Conservation (phyloP, 2,113 vertebrate genomes). For the Pipra filicauda region DNA sequence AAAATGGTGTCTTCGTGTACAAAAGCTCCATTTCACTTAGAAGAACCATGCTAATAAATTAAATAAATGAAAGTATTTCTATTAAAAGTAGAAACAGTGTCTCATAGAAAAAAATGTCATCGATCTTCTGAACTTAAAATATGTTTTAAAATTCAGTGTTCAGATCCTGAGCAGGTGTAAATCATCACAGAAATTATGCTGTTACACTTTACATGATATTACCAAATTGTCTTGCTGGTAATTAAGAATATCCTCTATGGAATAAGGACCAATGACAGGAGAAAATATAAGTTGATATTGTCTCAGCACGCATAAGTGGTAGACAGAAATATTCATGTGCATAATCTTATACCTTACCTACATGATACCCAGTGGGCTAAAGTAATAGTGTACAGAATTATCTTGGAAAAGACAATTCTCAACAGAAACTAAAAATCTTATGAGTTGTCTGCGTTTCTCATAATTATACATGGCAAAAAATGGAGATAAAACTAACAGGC, state of each 20-base stretch:
- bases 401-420: slow-evolving; percentile 52
- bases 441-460: neutral
- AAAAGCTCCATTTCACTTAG: neutral
- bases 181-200: slow-evolving; percentile 28
- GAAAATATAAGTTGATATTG: slow-evolving; percentile 24
- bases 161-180: slow-evolving; percentile 17
- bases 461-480: slow-evolving; percentile 11
- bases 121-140: slow-evolving; percentile 31
- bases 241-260: slow-evolving; percentile 37
- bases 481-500: neutral
- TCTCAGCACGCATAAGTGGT: slow-evolving; percentile 16
- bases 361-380: slow-evolving; percentile 46
- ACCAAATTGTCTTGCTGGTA: slow-evolving; percentile 47
- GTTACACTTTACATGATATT: slow-evolving; percentile 27
- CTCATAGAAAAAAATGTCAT: slow-evolving; percentile 47
- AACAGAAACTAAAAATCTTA: slow-evolving; percentile 17
- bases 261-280: slow-evolving; percentile 39
- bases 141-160: neutral
- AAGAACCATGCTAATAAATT: neutral
- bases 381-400: slow-evolving; percentile 28
- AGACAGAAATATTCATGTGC: slow-evolving; percentile 52
- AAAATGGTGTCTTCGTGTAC: neutral
- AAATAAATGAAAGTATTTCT: neutral
- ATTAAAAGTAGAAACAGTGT: slow-evolving; percentile 57
- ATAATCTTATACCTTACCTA: slow-evolving; percentile 41